phyloP scores from a whole-genome alignment of 2,113 vertebrate species.

The Pseudorectes ferrugineus region DNA sequence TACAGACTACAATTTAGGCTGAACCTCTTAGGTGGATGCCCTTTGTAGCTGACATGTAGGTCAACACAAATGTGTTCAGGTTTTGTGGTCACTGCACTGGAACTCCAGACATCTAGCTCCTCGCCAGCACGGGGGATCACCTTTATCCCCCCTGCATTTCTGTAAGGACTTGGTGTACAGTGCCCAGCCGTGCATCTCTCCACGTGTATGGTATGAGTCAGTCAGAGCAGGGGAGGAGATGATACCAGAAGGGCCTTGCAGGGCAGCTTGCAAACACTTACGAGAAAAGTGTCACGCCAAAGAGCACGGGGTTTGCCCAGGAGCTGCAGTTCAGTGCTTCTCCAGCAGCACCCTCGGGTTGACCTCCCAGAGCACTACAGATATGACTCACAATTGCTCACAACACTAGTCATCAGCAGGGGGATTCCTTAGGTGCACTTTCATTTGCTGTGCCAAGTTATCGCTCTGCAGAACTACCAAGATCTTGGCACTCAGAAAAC shows the following conservation, averaged over 20 bases:
- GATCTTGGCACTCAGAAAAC: not conserved
- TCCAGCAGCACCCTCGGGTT: not conserved
- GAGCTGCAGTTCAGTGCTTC: not conserved
- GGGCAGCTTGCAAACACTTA: not conserved
- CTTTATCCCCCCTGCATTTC: not conserved
- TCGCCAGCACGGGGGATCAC: not conserved
- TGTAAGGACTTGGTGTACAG: not conserved
- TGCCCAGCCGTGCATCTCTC: not conserved
- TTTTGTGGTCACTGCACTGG: not conserved
- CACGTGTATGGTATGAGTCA: not conserved
- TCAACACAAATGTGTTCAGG: not conserved
- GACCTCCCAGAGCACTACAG: not conserved
- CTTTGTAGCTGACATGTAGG: not conserved
- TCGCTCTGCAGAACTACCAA: not conserved
- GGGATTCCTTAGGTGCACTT: not conserved
- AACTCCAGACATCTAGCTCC: not conserved
- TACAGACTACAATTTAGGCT: not conserved
- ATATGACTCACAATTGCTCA: not conserved
- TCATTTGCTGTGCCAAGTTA: not conserved
- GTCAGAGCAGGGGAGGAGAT: not conserved
- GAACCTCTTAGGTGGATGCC: not conserved
- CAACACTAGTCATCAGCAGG: not conserved
- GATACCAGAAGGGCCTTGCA: not conserved
- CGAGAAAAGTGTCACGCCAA: accelerated
- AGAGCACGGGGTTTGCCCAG: not conserved